Base-by-base conservation (phyloP, 64 coral and sea anemone species). In the Actinia tenebrosa region DNA sequence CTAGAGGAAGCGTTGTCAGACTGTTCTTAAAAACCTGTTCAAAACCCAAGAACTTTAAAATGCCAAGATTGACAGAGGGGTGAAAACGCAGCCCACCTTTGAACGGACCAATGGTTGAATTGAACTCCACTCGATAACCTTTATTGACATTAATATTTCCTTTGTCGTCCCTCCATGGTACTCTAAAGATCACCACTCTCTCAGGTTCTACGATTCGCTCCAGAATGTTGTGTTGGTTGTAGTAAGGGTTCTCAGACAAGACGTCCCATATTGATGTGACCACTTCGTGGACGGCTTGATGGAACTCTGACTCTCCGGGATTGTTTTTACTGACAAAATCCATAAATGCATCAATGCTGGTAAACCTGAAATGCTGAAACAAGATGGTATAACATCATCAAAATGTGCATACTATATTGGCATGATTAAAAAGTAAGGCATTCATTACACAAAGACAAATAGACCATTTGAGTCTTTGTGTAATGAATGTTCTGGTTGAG, bases 1-100 rank as follows among this genome's bases (percentile, higher is more conserved):
- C 94, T 8, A 96, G 80, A 25, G 94, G 94, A 22, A 96, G 85
- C 5, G 94, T 96, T 6, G 94, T 96, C 5, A 96, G 83, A 42
- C 94, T 96, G 86, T 96, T 96, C 82, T 96, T 96, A 16, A 96
- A 91, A 46, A 96, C 71, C 78, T 96, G 94, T 71, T 96, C 94
- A 75, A 96, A 96, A 18, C 91, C 94, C 52, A 96, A 79, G 64
- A 96, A 96, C 85, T 96, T 96, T 46, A 96, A 87, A 20, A 96
- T 92, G 44, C 94, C 92, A 19, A 96, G 83, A 77, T 96, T 96
- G 52, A 96, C 94, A 1, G 84, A 90, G 3, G 94, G 94, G 55
- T 96, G 94, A 50, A 96, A 96, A 13, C 94, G 89, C 4, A 96
- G 60, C 0, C 94, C 94, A 26, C 94, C 94, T 60, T 96, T 96